Base-by-base conservation (phyloP, 2,113 vertebrate species). In the Chaetorhynchus papuensis region DNA sequence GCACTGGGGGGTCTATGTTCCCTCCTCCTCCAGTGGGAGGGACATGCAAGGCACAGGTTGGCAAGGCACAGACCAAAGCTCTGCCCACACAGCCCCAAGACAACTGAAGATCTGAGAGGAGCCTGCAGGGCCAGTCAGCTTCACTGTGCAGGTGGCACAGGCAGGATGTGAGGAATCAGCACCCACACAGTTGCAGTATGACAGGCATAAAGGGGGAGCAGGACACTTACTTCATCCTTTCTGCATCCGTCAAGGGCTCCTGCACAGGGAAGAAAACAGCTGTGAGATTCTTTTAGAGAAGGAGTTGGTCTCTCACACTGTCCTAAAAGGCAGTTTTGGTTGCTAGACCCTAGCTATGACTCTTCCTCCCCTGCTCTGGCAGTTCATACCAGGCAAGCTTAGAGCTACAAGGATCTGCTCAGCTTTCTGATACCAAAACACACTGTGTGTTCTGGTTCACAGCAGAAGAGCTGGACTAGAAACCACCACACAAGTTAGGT, bases 171-270 rank as follows among this genome's bases (percentile, higher is more conserved):
- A 71, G 59, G 87, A 33, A 78, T 66, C 92, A 76, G 75, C 47
- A 86, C 68, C 37, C 50, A 78, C 65, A 49, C 50, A 84, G 35
- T 23, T 74, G 59, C 72, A 84, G 60, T 64, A 70, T 18, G 14
- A 85, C 33, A 72, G 45, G 42, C n/a, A 59, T 60, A 65, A 83
- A 76, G 27, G 9, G 10, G 78, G 52, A 87, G 49, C 66, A 89
- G 41, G 78, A 72, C 75, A 98, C 98, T 99, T 97, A 99, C 99
- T 98, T 99, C 98, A 99, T 99, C 96, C 98, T 98, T 96, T 99
- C 99, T 6, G 98, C 97, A 72, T 99, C 99, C 23, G 99, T 98
- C 94, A 99, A 92, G 21, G 97, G 89, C 44, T 99, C 99, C 99
- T 99, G 97, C 66, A 97, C 93, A 92, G 97, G 89, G 97, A 96